A percentile compares a stretch with the other conserved stretches of the same genome.
phyloP scores from a whole-genome alignment of 2,797 vertebrate genomes.

The Lacerta bilineata region DNA sequence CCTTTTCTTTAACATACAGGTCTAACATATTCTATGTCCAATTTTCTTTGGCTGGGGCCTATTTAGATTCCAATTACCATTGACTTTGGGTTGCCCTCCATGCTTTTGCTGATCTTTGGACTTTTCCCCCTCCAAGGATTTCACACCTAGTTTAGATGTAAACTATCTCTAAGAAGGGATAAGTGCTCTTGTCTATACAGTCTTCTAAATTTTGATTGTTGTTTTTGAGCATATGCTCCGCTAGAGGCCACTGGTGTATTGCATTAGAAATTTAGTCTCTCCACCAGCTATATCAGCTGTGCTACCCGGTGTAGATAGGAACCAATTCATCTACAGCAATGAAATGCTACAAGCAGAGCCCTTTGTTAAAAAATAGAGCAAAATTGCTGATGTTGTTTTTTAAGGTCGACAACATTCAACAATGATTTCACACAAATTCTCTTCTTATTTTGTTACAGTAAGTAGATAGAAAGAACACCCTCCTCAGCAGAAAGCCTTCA shows the following conservation, averaged over 20 bases:
- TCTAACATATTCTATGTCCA: background rate
- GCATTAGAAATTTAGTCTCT: conserved; percentile 28
- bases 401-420: conserved; percentile 32
- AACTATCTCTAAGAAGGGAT: background rate
- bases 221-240: conserved; percentile 13
- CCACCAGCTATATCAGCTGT: background rate
- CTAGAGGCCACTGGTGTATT: conserved; percentile 75
- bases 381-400: conserved; percentile 48
- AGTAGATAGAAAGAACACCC: background rate
- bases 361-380: conserved; percentile 54
- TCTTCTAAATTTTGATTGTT: fast-evolving
- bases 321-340: conserved; percentile 36
- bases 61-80: background rate
- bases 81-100: background rate
- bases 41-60: background rate
- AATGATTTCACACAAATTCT: background rate
- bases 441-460: background rate
- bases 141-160: background rate
- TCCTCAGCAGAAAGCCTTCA: conserved; percentile 18
- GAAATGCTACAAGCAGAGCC: conserved; percentile 31
- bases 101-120: background rate
- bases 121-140: background rate
- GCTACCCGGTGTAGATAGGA: background rate
- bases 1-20: background rate
- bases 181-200: fast-evolving